These are phyloP conservation scores for Lordiphosa stackelbergi DNA, from an alignment of 1,140 invertebrate genomes.

Conservation along the genomic window DNA sequence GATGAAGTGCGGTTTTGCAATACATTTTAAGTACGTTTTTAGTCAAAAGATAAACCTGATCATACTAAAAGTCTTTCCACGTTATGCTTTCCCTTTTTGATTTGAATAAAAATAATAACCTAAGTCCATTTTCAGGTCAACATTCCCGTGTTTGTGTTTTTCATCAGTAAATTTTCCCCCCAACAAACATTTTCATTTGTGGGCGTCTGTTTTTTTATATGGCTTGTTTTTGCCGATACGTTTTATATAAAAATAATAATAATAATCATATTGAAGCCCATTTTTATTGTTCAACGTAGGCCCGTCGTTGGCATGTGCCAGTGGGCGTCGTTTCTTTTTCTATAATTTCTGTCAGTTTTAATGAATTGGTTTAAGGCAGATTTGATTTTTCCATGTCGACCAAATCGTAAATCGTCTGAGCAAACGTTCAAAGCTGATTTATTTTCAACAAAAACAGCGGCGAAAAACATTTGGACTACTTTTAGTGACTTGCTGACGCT, in stretches of 20 bases:
- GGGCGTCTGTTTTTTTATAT: slow-evolving; percentile 46
- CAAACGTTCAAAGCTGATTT: slow-evolving; percentile 17
- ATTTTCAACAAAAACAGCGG: slow-evolving; percentile 19
- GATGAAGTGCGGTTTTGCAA: too few relatives aligned
- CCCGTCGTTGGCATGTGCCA: slow-evolving; percentile 3
- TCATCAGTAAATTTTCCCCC: slow-evolving; percentile 32
- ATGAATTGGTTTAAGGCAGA: slow-evolving; percentile 36
- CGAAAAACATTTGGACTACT: slow-evolving; percentile 7
- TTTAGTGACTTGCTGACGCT: slow-evolving; percentile 48
- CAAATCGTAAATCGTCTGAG: slow-evolving; percentile 5
- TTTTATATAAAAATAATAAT: slow-evolving; percentile 42
- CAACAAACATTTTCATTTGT: slow-evolving; percentile 8
- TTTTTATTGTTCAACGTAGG: too few relatives aligned
- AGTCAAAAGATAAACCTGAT: too few relatives aligned
- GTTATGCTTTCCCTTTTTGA: too few relatives aligned
- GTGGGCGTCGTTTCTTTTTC: slow-evolving; percentile 39
- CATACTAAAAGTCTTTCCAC: too few relatives aligned
- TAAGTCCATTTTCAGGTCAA: too few relatives aligned
- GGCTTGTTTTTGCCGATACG: slow-evolving; percentile 24
- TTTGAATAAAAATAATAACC: too few relatives aligned
- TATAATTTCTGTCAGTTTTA: slow-evolving; percentile 34
- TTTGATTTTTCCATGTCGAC: slow-evolving; percentile 38
- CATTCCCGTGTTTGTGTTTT: too few relatives aligned
- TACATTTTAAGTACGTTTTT: too few relatives aligned
- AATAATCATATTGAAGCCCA: too few relatives aligned